phyloP scores from a whole-genome alignment of 2,113 vertebrate genomes.

The Strix uralensis region DNA sequence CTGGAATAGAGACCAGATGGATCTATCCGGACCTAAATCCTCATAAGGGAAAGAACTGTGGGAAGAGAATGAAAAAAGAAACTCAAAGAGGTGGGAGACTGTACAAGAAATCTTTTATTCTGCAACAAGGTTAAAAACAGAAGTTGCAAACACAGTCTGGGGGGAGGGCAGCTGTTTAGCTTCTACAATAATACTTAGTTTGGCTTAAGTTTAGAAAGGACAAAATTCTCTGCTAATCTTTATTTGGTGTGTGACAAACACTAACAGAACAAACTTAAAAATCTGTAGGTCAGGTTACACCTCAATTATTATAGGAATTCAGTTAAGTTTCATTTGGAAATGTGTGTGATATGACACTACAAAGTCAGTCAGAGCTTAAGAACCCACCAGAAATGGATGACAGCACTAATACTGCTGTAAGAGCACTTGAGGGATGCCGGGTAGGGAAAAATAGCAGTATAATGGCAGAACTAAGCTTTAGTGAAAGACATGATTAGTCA shows the following conservation, averaged over 20 bases:
- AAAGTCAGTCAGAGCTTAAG: not conserved
- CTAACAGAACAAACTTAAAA: not conserved
- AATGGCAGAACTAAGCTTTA: not conserved
- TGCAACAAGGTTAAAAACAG: not conserved
- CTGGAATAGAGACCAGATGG: not conserved
- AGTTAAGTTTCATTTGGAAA: not conserved
- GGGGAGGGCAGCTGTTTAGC: not conserved
- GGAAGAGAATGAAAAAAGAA: not conserved
- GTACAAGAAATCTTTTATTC: not conserved
- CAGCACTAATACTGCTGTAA: not conserved
- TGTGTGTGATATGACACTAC: not conserved
- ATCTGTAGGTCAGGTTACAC: not conserved
- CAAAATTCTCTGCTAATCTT: not conserved
- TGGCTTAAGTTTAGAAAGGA: not conserved
- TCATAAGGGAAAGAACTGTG: not conserved
- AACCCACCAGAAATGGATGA: not conserved
- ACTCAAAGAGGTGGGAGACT: not conserved
- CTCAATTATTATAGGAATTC: not conserved
- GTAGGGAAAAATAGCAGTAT: rapidly evolving
- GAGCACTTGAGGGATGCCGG: not conserved
- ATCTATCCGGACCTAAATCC: not conserved
- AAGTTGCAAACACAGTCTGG: not conserved
- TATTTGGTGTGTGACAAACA: not conserved
- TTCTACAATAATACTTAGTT: not conserved
- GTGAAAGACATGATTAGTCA: not conserved